A percentile compares a stretch with the other conserved stretches of the same genome.
These are phyloP conservation scores for Galerucella calmariensis DNA, from an alignment of 2,888 invertebrate genomes.

Conservation along the genomic window DNA sequence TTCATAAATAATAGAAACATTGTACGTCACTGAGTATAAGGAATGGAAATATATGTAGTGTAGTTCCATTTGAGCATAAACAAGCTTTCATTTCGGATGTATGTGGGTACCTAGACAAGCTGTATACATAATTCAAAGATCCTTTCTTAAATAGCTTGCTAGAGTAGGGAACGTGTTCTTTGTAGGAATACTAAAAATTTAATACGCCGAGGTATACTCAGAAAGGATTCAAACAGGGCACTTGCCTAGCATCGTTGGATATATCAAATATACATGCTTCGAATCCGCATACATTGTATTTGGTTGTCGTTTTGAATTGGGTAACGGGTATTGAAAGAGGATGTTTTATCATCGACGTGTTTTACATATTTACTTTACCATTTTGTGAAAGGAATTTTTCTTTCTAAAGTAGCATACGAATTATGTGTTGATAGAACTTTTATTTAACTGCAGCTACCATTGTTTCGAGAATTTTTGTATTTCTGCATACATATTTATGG, in stretches of 20 bases:
- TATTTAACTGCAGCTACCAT: neutral
- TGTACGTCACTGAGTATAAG: slow-evolving; percentile 1
- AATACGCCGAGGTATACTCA: slow-evolving; percentile 41
- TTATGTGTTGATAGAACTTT: neutral
- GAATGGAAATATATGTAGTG: slow-evolving; percentile 16
- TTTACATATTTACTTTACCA: neutral
- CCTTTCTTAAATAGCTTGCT: slow-evolving; percentile 43
- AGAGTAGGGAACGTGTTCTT: slow-evolving; percentile 42
- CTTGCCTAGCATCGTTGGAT: slow-evolving; percentile 43
- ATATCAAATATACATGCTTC: slow-evolving; percentile 41
- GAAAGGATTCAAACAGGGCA: slow-evolving; percentile 42
- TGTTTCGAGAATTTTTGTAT: slow-evolving; percentile 1
- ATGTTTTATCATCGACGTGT: slow-evolving; percentile 21
- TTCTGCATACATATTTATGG: neutral
- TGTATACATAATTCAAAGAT: slow-evolving; percentile 43
- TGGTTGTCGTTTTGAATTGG: slow-evolving; percentile 15
- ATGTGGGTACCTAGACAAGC: slow-evolving; percentile 41
- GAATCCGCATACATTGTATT: slow-evolving; percentile 35
- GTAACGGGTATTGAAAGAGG: slow-evolving; percentile 26
- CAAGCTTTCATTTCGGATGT: slow-evolving; percentile 33
- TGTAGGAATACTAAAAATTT: slow-evolving; percentile 46
- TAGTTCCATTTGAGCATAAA: slow-evolving; percentile 33
- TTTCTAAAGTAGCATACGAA: neutral
- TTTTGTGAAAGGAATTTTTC: neutral
- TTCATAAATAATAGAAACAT: neutral